Evolutionary conservation across 2,113 vertebrate species (phyloP).

Genomic region (Mus spicilegus): DNA sequence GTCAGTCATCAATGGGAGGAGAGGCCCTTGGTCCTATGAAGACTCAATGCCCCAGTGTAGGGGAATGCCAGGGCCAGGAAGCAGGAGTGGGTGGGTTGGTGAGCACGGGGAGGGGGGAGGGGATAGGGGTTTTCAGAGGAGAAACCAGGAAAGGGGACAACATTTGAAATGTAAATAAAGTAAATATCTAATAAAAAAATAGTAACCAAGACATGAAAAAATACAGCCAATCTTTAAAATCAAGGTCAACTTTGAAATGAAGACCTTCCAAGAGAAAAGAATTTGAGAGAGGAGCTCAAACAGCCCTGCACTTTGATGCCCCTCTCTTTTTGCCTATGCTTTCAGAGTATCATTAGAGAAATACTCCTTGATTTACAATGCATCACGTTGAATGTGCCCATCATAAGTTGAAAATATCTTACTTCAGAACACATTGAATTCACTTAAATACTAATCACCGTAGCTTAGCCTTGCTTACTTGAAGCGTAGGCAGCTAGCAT

Average conservation of each 20-base stretch:
- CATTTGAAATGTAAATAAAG: too few relatives aligned
- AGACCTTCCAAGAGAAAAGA: background rate
- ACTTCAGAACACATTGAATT: background rate
- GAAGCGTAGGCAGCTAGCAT: background rate
- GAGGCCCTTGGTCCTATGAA: too few relatives aligned
- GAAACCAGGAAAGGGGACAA: too few relatives aligned
- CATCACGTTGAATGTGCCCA: background rate
- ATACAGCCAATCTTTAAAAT: slow-evolving; percentile 2
- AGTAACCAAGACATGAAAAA: background rate
- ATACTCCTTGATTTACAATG: background rate
- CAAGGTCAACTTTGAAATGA: background rate
- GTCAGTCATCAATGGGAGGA: too few relatives aligned
- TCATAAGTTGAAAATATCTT: background rate
- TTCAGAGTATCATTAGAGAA: background rate
- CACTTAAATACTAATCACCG: background rate
- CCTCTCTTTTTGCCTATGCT: background rate
- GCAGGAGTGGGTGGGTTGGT: too few relatives aligned
- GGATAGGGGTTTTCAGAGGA: too few relatives aligned
- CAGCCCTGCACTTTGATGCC: too few relatives aligned
- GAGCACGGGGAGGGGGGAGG: too few relatives aligned
- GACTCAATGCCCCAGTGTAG: too few relatives aligned
- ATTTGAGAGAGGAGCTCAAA: background rate
- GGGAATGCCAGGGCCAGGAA: too few relatives aligned
- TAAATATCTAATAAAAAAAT: too few relatives aligned
- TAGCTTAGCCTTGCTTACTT: background rate